Percentiles rank a stretch among this genome's conserved stretches.
Evolutionary conservation across 2,113 vertebrate genomes (phyloP).

Genomic region (Apaloderma vittatum): DNA sequence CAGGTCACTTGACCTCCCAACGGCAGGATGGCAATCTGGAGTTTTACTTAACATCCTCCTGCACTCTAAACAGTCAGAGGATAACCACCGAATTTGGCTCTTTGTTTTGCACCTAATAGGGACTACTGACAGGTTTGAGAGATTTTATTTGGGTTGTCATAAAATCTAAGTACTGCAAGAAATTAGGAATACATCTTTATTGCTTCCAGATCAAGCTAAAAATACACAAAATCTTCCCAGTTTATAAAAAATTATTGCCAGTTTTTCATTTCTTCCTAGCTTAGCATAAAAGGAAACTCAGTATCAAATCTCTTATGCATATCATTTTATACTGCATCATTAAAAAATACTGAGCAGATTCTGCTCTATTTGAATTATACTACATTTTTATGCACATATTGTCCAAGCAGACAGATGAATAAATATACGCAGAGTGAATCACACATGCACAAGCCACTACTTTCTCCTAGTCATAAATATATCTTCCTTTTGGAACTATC

Average conservation of each 20-base stretch:
- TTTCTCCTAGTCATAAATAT: not conserved
- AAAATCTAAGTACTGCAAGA: not conserved
- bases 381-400: not conserved
- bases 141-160: not conserved
- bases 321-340: not conserved
- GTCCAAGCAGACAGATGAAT: not conserved
- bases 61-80: not conserved
- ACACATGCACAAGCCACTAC: not conserved
- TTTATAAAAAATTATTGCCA: not conserved
- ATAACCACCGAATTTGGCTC: not conserved
- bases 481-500: not conserved
- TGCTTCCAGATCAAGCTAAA: conserved; percentile 5
- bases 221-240: not conserved
- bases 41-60: not conserved
- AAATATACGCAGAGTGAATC: not conserved
- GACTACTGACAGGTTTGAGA: not conserved
- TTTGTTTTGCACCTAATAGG: not conserved
- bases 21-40: not conserved
- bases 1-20: not conserved
- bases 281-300: not conserved
- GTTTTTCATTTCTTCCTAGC: not conserved
- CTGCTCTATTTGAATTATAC: not conserved
- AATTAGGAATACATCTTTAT: not conserved
- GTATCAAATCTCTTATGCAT: not conserved
- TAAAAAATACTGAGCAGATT: not conserved